A percentile compares a stretch with the other conserved stretches of the same genome.
These are phyloP conservation scores for Artibeus jamaicensis DNA, from an alignment of 2,797 vertebrate species.

Conservation along the genomic window DNA sequence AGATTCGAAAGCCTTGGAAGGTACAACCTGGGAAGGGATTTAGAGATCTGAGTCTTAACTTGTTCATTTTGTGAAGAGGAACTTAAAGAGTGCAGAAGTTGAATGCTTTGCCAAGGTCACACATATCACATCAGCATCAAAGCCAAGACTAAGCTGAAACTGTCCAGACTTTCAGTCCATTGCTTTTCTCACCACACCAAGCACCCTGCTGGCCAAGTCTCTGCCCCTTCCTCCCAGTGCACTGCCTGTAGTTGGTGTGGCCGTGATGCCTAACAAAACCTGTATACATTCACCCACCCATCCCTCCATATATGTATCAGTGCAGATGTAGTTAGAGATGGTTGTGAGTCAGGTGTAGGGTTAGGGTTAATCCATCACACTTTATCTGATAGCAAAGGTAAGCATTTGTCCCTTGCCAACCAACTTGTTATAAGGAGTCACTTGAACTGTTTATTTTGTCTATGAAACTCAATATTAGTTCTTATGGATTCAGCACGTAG, in stretches of 20 bases:
- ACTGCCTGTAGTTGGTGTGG: neutral
- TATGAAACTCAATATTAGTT: neutral
- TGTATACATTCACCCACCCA: neutral
- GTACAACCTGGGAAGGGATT: neutral
- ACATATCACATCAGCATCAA: neutral
- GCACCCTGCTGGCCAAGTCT: neutral
- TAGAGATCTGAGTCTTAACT: neutral
- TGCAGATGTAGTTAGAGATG: neutral
- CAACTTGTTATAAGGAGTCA: neutral
- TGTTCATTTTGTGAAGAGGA: neutral
- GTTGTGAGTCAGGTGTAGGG: neutral
- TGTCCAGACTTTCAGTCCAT: neutral
- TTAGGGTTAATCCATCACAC: neutral
- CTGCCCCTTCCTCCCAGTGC: neutral
- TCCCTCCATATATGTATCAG: neutral
- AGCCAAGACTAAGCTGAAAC: neutral
- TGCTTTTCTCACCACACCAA: neutral
- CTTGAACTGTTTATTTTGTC: neutral
- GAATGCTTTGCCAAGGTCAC: neutral
- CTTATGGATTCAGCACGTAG: neutral
- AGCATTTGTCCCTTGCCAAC: neutral
- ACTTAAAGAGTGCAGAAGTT: neutral
- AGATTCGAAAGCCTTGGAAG: neutral
- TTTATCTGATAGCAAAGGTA: neutral
- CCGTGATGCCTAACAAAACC: neutral